phyloP scores from a whole-genome alignment of 2,113 vertebrate species.

The Lagopus muta region DNA sequence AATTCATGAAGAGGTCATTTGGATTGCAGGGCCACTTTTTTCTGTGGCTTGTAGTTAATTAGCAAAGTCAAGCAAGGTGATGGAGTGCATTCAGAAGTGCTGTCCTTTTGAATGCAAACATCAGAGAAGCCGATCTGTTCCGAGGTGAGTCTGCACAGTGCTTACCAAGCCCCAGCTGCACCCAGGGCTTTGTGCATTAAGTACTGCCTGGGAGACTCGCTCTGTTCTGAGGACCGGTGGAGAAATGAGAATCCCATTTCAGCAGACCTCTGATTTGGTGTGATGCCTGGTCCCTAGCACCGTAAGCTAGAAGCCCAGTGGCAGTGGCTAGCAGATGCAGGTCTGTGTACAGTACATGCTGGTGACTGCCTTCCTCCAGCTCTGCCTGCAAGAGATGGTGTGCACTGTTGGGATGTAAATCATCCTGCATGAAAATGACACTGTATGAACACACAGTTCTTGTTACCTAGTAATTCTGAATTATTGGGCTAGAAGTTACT shows the following conservation, averaged over 20 bases:
- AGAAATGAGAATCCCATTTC: background rate
- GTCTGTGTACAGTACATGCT: background rate
- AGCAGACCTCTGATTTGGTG: background rate
- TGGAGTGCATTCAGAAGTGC: accelerated
- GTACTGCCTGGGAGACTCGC: background rate
- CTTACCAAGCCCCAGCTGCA: background rate
- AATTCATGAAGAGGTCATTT: background rate
- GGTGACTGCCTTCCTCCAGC: background rate
- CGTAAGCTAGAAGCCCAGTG: background rate
- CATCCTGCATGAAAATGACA: background rate
- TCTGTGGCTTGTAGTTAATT: background rate
- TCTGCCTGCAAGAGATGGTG: background rate
- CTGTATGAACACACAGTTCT: background rate
- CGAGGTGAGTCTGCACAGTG: background rate
- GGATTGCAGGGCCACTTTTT: background rate
- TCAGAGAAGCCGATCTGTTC: background rate
- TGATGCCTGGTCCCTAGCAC: too few relatives aligned
- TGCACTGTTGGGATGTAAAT: background rate
- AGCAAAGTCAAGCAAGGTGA: background rate
- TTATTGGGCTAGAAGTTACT: background rate
- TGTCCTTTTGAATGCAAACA: background rate
- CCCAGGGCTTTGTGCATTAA: background rate
- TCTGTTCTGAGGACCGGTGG: background rate
- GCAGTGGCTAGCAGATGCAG: background rate
- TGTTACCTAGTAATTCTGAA: background rate